Base-by-base conservation (phyloP, 2,797 vertebrate species). In the Sebastes dallii region DNA sequence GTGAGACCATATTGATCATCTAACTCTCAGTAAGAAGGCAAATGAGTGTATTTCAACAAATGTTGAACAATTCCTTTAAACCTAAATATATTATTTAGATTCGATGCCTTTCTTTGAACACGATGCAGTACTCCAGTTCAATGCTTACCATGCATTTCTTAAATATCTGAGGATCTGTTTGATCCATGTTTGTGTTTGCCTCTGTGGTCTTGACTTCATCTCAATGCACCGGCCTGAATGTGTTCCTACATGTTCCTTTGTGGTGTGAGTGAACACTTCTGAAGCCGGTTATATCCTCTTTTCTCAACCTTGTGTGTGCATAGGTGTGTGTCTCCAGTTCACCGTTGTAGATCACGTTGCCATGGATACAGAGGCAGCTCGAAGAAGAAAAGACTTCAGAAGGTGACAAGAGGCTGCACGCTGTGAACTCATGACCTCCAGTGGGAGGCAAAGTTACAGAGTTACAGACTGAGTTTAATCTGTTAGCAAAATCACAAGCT, bases 391-490 rank as follows among this genome's bases (percentile, higher is more conserved):
- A 75, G 50, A 73, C 75, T 64, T 66, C 65, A 78, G 71, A 78
- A 73, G 50, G 70, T 34, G 79, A 85, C 64, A 80, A 64, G 73
- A 82, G 61, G 60, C 60, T 18, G 65, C 36, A 42, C 16, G 9
- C 39, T 3, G 36, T 83, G 86, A 81, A 84, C 84, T 68, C 36
- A 0, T 83, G 80, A 87, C 86, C 86, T 80, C 56, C 52, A 12
- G 67, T 36, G 29, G 74, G 71, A 81, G 77, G 71, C 20, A 2
- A 55, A 82, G 75, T 84, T 80, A 82, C 79, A 66, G 39, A 80
- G 69, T 86, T 71, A 81, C 75, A 78, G 34, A 50, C 50, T 9
- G 39, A 67, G 27, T 81, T 89, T 79, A 82, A 88, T 88, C 60
- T 73, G 71, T 79, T 68, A 71, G 76, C 72, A 72, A 71, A 85